Conservation (phyloP, 2,888 invertebrate species). For the Lamellibrachia columna region DNA sequence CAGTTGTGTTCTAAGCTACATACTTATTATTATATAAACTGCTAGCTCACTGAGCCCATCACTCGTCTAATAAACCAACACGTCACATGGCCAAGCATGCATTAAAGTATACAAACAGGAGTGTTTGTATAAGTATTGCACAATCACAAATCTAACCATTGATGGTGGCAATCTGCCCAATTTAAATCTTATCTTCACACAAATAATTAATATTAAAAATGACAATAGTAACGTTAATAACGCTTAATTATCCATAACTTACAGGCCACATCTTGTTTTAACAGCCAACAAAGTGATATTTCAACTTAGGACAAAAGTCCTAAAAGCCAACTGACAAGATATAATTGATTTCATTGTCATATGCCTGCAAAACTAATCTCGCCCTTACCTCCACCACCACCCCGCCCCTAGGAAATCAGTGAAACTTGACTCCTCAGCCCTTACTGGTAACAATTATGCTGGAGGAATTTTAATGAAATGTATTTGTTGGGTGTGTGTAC, state of each 20-base stretch:
- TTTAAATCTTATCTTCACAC: not conserved
- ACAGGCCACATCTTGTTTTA: not conserved
- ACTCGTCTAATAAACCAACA: too few species aligned
- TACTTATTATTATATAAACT: not conserved
- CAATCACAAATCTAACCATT: not conserved
- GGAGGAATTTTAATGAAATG: not conserved
- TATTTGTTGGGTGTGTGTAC: not conserved
- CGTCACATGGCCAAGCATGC: too few species aligned
- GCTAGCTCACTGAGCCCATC: not conserved
- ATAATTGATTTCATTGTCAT: not conserved
- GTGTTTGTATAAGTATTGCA: not conserved
- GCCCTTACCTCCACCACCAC: not conserved
- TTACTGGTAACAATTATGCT: not conserved
- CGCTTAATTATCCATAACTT: not conserved
- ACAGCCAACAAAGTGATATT: not conserved
- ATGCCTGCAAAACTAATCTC: not conserved
- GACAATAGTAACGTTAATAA: not conserved
- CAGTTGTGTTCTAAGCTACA: not conserved
- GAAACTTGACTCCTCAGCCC: not conserved
- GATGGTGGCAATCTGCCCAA: not conserved
- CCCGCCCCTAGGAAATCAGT: not conserved
- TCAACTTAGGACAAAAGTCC: not conserved
- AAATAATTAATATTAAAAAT: not conserved
- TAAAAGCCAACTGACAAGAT: not conserved
- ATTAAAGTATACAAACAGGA: too few species aligned